Base-by-base conservation (phyloP, 2,113 vertebrate species). In the Prietella phreatophila region DNA sequence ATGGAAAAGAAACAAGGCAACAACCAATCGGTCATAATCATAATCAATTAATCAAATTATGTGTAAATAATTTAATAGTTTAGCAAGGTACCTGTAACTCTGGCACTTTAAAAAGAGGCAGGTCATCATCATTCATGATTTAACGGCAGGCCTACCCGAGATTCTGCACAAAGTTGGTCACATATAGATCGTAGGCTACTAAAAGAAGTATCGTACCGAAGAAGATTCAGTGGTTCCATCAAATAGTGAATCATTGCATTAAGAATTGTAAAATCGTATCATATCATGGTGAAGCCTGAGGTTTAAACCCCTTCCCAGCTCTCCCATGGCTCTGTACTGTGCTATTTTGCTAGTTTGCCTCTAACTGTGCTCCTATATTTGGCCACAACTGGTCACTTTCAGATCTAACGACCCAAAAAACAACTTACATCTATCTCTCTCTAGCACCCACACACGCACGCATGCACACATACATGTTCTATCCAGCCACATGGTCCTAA, bases 341-440 rank as follows among this genome's bases (percentile, higher is more conserved):
- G 19, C 56, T 82, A 39, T 42, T 82, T 61, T 82, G 80, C 33
- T 60, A 60, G 55, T 82, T 82, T 60, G 55, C 55, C 56, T 82
- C 80, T 61, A 5, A 27, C 20, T 42, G 33, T 61, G 56, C 80
- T 82, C 56, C 80, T 82, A 82, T 82, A 82, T 82, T 61, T 82
- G 56, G 56, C 19, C 61, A 20, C 58, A 25, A 61, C 63, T 84
- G 65, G 65, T 65, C 83, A 86, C 85, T 86, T 69, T 69, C 87
- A 73, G 55, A 65, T 63, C 87, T 86, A 86, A 81, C 86, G 89
- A 90, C 89, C 87, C 85, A 88, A 86, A 84, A 86, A 79, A 39
- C 80, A 61, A 82, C 80, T 82, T 82, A 82, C 61, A 61, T 61
- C 80, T 60, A 85, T 56, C 75, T 87, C 56, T 56, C 55, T 53